Base-by-base conservation (phyloP, 2,888 invertebrate species). In the Halictus quadricinctus region DNA sequence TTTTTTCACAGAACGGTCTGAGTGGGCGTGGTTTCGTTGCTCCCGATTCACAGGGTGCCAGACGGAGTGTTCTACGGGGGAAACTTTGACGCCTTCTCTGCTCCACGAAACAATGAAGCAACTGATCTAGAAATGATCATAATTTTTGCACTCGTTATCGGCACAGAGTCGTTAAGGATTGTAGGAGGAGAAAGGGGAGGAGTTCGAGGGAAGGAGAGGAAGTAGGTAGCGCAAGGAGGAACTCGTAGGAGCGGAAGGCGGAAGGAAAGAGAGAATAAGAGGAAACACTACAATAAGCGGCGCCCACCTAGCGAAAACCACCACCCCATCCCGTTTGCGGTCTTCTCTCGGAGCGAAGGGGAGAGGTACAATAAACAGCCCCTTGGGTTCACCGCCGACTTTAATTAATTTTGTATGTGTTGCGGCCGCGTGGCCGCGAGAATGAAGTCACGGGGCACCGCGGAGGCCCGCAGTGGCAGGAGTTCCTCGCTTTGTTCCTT, bases 351-450 rank as follows among this genome's bases (percentile, higher is more conserved):
- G 54, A 70, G 66, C n/a, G 25, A 58, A 25, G 83, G 81, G 85
- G 85, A 73, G 86, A 87, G 86, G 84, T 84, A 91, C 88, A 90
- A 90, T 88, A 90, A 88, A 88, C 88, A 87, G 84, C 87, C 91
- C 88, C 90, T 90, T 88, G 80, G 88, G 87, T 90, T 91, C 72
- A 36, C 90, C 89, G 86, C 88, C 89, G 92, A 92, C 90, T 94
- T 93, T 93, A 94, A 94, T 94, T 94, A 94, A 94, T 94, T 93
- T 93, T 93, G 87, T 92, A 92, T 93, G 90, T 90, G 91, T 89
- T 87, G 89, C 83, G 79, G 87, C 76, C 89, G 85, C 90, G 90
- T 87, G 86, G 81, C 85, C 80, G 85, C 89, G 85, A 89, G 90
- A 90, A 92, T 88, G 88, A 88, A 91, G 91, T 92, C 91, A 90